These are phyloP conservation scores for Harpalus rubripes DNA, from an alignment of 2,888 invertebrate genomes.

Conservation along the genomic window DNA sequence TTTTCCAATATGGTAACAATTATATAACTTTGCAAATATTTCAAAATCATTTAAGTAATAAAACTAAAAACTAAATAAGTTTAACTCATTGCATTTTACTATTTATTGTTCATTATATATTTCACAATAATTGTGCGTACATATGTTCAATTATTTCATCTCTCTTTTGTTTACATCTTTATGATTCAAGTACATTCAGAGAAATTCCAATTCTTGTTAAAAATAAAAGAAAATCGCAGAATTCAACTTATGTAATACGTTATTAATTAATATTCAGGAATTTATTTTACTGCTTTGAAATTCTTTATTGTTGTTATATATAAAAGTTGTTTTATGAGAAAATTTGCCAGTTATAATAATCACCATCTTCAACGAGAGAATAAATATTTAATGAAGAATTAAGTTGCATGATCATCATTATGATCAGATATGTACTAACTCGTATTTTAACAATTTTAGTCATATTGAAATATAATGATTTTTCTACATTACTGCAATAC, in stretches of 20 bases:
- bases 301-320: neutral
- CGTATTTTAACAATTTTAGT: no score
- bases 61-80: neutral
- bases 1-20: neutral
- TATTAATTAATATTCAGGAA: constrained; percentile 37
- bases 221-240: neutral
- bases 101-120: neutral
- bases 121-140: no score
- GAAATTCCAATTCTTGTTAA: neutral
- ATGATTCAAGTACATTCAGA: neutral
- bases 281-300: constrained; percentile 22
- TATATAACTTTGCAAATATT: neutral
- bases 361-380: no score
- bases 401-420: no score
- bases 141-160: no score
- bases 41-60: neutral
- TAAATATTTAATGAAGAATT: no score
- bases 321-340: neutral
- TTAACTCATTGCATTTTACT: neutral
- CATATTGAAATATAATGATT: no score
- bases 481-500: no score
- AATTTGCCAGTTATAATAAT: neutral
- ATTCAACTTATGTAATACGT: constrained; percentile 6
- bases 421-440: no score
- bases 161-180: neutral